Percentiles rank a stretch among this genome's conserved stretches.
Conservation (phyloP, 2,888 invertebrate genomes). For the Melanotus villosus region DNA sequence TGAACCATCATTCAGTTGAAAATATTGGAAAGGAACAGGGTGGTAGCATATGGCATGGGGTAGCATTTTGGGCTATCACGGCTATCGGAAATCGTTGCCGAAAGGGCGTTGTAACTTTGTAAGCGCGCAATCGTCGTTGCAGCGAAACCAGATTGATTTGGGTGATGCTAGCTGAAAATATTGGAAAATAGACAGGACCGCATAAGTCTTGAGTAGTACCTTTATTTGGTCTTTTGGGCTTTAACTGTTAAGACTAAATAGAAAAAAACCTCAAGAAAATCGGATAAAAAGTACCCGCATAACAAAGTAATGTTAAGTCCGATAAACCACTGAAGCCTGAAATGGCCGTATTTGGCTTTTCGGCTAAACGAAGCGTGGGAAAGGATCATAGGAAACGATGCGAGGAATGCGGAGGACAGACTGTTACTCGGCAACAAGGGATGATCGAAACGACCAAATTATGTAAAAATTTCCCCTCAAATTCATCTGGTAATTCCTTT, state of each 20-base stretch:
- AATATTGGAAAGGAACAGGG: slow-evolving; percentile 62
- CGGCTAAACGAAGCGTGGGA: slow-evolving; percentile 6
- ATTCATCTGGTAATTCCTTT: background rate
- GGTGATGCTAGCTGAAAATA: slow-evolving; percentile 50
- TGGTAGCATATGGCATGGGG: slow-evolving; percentile 51
- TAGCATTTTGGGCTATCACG: slow-evolving; percentile 51
- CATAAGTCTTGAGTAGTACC: slow-evolving; percentile 49
- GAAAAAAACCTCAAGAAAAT: background rate
- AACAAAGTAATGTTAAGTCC: background rate
- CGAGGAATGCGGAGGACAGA: background rate
- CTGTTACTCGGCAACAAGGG: background rate
- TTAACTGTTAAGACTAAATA: background rate
- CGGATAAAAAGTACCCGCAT: background rate
- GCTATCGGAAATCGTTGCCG: slow-evolving; percentile 61
- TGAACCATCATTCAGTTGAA: slow-evolving; percentile 56
- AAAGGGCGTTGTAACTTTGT: slow-evolving; percentile 52
- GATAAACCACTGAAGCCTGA: background rate
- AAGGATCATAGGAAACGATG: background rate
- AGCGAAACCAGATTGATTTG: slow-evolving; percentile 47
- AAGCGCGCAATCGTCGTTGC: slow-evolving; percentile 42
- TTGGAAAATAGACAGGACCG: slow-evolving; percentile 57
- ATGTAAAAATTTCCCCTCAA: background rate
- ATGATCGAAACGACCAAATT: background rate
- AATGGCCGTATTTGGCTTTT: background rate
- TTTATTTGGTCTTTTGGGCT: slow-evolving; percentile 30